A percentile compares a stretch with the other conserved stretches of the same genome.
Evolutionary conservation across 2,888 invertebrate species (phyloP).

Genomic region (Dinocampus coccinellae): DNA sequence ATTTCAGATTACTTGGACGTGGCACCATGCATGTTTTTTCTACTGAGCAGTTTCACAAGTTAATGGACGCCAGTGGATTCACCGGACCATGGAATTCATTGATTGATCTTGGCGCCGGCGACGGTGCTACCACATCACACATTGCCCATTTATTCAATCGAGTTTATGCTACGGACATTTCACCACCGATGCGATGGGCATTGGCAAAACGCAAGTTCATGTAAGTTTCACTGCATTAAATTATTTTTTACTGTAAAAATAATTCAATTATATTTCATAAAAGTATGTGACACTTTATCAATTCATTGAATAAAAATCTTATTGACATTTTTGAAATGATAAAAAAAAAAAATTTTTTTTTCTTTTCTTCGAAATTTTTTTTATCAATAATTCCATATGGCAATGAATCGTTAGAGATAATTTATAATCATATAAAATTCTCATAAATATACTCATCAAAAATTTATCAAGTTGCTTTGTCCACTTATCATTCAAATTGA

Average conservation of each 20-base stretch:
- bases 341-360: no score
- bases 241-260: no score
- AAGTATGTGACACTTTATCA: no score
- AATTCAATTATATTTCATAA: not conserved
- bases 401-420: no score
- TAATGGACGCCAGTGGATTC: slow-evolving; percentile 71
- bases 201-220: slow-evolving; percentile 82
- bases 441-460: no score
- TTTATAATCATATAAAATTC: no score
- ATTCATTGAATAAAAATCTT: no score
- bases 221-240: slow-evolving; percentile 70
- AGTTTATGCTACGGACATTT: slow-evolving; percentile 92
- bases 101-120: slow-evolving; percentile 95
- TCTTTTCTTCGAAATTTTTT: no score
- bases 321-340: no score
- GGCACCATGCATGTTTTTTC: slow-evolving; percentile 99
- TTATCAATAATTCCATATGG: no score
- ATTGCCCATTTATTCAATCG: slow-evolving; percentile 81
- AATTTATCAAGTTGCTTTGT: no score
- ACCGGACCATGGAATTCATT: slow-evolving; percentile 71
- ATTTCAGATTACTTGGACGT: slow-evolving; percentile 82
- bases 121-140: slow-evolving; percentile 91
- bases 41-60: slow-evolving; percentile 79
- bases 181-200: slow-evolving; percentile 87
- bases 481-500: no score